These are phyloP conservation scores for Onchidella celtica DNA, from an alignment of 2,888 invertebrate species.

Conservation along the genomic window DNA sequence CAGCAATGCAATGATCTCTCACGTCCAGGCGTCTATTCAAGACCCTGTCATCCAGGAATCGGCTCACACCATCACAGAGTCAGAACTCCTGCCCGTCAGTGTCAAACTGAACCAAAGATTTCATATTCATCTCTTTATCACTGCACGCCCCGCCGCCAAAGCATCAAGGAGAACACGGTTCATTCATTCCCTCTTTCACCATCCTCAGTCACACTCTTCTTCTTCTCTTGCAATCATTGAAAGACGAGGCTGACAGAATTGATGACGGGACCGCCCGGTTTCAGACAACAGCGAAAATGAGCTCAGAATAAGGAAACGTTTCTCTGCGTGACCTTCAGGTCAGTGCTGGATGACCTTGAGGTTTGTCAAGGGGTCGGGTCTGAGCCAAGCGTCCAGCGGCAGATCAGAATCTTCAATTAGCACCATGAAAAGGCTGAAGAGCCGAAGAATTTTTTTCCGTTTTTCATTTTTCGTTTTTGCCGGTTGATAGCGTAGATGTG, in stretches of 20 bases:
- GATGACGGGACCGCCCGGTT: background rate
- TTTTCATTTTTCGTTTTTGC: too few relatives aligned
- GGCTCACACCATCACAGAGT: background rate
- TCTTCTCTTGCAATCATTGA: slow-evolving; percentile 37
- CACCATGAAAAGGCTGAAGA: slow-evolving; percentile 12
- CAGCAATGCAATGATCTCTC: background rate
- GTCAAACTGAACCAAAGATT: slow-evolving; percentile 20
- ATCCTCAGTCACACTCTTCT: slow-evolving; percentile 6
- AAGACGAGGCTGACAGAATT: slow-evolving; percentile 25
- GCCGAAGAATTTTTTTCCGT: too few relatives aligned
- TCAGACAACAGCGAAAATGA: slow-evolving; percentile 1
- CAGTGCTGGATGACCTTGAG: slow-evolving; percentile 37
- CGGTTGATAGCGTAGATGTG: too few relatives aligned
- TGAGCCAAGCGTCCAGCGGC: slow-evolving; percentile 9
- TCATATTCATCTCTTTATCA: slow-evolving; percentile 44
- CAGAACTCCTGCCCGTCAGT: too few relatives aligned
- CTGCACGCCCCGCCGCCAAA: slow-evolving; percentile 6
- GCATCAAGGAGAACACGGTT: slow-evolving; percentile 32
- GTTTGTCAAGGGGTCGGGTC: slow-evolving; percentile 20
- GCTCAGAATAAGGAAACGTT: slow-evolving; percentile 35
- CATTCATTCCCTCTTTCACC: slow-evolving; percentile 25
- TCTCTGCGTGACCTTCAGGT: slow-evolving; percentile 40
- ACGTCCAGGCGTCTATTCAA: background rate
- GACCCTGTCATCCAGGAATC: too few relatives aligned
- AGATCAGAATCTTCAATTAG: slow-evolving; percentile 48